Conservation (phyloP, 2,797 vertebrate genomes). For the Lepus oiostolus region DNA sequence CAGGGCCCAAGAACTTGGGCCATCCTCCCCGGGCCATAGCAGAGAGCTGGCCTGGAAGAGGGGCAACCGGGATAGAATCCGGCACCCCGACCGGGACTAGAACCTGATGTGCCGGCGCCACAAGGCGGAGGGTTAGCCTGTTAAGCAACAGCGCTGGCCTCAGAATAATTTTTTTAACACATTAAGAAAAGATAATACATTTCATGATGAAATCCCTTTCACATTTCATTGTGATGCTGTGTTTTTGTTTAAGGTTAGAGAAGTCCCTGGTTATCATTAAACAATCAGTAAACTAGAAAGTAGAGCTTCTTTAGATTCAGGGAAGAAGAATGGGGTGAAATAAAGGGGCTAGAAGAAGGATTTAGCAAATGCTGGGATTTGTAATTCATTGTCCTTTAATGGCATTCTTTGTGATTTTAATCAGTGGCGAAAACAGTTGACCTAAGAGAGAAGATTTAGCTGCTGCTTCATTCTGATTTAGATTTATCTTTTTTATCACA, state of each 20-base stretch:
- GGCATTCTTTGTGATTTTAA: not conserved
- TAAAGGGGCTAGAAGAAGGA: not conserved
- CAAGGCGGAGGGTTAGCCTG: no score
- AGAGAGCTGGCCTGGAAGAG: no score
- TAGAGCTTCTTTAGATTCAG: not conserved
- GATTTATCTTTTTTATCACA: not conserved
- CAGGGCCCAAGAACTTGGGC: no score
- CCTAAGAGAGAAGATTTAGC: not conserved
- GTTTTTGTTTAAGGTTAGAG: constrained; percentile 15
- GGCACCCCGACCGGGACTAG: no score
- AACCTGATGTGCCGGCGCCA: no score
- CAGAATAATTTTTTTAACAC: not conserved
- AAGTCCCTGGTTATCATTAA: not conserved
- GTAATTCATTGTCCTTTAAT: not conserved
- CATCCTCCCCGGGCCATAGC: no score
- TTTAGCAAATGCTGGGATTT: not conserved
- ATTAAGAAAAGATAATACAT: not conserved
- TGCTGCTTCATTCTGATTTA: not conserved
- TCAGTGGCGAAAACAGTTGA: not conserved
- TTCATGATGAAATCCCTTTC: not conserved
- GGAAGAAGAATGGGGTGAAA: not conserved
- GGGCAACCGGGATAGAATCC: no score
- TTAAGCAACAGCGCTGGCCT: not conserved
- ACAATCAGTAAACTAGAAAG: not conserved
- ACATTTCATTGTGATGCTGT: not conserved